These are phyloP conservation scores for Andrena haemorrhoa DNA, from an alignment of 2,888 invertebrate genomes.

Conservation along the genomic window DNA sequence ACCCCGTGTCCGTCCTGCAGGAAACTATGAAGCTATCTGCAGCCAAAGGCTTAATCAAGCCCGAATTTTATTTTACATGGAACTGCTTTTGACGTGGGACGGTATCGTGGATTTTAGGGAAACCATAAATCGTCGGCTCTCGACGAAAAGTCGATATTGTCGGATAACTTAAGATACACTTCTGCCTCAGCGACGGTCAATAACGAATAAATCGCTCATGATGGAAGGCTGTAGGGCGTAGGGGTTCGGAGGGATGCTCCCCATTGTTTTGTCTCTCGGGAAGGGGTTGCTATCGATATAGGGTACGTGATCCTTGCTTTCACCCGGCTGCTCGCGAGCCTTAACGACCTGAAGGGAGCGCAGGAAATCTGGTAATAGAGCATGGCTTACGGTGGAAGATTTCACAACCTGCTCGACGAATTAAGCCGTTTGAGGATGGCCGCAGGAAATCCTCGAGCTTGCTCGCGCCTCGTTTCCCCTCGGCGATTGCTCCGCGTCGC, in stretches of 20 bases:
- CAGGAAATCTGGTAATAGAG: conserved; percentile 3
- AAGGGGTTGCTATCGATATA: conserved; percentile 1
- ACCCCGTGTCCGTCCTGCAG: not conserved
- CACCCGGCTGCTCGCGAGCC: not conserved
- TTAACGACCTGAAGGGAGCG: not conserved
- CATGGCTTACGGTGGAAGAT: conserved; percentile 1
- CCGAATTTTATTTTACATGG: conserved; percentile 21
- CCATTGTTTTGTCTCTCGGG: conserved; percentile 8
- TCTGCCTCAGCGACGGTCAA: not conserved
- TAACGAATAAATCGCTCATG: conserved; percentile 8
- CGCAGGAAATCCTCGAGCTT: not conserved
- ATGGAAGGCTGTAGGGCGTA: not conserved
- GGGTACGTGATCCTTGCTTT: conserved; percentile 3
- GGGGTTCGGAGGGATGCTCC: not conserved
- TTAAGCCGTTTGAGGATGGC: conserved; percentile 1
- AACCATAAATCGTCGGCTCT: conserved; percentile 26
- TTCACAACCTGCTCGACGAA: conserved; percentile 1
- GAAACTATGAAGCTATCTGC: not conserved
- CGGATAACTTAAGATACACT: conserved; percentile 29
- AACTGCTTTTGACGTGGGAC: conserved; percentile 12
- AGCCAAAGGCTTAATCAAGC: conserved; percentile 19
- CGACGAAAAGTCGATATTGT: conserved; percentile 19
- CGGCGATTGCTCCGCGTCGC: not conserved
- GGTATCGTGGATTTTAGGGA: not conserved
- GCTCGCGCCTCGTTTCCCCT: not conserved